Conservation (phyloP, 2,888 invertebrate species). For the Heliconius charithonia region DNA sequence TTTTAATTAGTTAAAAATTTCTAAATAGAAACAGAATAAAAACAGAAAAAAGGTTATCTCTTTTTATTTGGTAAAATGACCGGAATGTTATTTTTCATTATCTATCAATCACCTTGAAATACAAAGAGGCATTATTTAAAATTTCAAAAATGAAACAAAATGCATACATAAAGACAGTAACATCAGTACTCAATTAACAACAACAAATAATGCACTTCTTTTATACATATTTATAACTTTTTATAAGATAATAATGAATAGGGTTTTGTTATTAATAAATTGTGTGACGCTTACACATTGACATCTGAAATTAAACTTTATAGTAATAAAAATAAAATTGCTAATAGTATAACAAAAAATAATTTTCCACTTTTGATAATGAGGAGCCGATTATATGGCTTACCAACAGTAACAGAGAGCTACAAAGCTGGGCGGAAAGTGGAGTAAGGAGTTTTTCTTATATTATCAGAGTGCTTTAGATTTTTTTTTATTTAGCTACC, state of each 20-base stretch:
- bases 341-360: not conserved
- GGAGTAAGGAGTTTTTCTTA: not conserved
- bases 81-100: no score
- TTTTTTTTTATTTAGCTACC: no score
- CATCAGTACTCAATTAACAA: conserved; percentile 26
- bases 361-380: conserved; percentile 16
- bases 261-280: conserved; percentile 18
- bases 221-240: conserved; percentile 30
- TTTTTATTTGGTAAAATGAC: no score
- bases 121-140: not conserved
- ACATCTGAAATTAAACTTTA: not conserved
- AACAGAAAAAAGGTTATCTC: no score
- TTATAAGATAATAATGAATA: conserved; percentile 25
- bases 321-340: not conserved
- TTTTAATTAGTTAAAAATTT: no score
- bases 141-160: not conserved
- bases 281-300: not conserved
- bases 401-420: conserved; percentile 17
- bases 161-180: conserved; percentile 10
- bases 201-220: conserved; percentile 25
- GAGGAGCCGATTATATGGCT: conserved; percentile 19
- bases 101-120: not conserved
- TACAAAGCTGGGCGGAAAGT: not conserved
- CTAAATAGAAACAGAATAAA: no score
- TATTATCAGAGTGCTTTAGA: no score